These are phyloP conservation scores for Yasuhikotakia modesta DNA, from an alignment of 2,797 vertebrate genomes.

Conservation along the genomic window DNA sequence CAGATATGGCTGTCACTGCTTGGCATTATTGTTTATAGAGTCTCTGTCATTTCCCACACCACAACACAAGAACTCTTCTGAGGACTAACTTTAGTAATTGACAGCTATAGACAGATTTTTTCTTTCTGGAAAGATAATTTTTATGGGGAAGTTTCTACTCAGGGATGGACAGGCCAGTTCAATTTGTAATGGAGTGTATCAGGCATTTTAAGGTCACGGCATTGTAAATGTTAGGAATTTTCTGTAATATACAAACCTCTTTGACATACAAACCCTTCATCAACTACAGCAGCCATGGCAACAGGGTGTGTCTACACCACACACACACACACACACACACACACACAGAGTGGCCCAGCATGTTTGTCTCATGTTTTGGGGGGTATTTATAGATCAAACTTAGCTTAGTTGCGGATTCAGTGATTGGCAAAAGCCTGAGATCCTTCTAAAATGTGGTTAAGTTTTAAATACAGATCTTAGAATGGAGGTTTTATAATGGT, in stretches of 20 bases:
- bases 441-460: constrained; percentile 41
- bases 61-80: constrained; percentile 9
- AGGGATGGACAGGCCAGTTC: neutral
- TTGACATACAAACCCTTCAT: constrained; percentile 5
- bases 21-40: constrained; percentile 24
- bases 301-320: constrained; percentile 47
- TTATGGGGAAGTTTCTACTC: neutral
- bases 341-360: constrained; percentile 18
- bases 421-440: constrained; percentile 10
- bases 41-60: constrained; percentile 31
- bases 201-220: neutral
- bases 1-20: constrained; percentile 9
- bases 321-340: neutral
- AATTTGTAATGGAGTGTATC: neutral
- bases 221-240: constrained; percentile 7
- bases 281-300: constrained; percentile 7
- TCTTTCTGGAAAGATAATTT: too few relatives aligned
- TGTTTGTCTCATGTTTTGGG: constrained; percentile 50
- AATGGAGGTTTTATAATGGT: constrained; percentile 18
- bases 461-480: constrained; percentile 45
- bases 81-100: too few relatives aligned
- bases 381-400: constrained; percentile 54
- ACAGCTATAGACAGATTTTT: too few relatives aligned
- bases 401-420: constrained; percentile 45
- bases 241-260: neutral